Evolutionary conservation across 1,140 invertebrate species (phyloP).

Genomic region (Adelges cooleyi): DNA sequence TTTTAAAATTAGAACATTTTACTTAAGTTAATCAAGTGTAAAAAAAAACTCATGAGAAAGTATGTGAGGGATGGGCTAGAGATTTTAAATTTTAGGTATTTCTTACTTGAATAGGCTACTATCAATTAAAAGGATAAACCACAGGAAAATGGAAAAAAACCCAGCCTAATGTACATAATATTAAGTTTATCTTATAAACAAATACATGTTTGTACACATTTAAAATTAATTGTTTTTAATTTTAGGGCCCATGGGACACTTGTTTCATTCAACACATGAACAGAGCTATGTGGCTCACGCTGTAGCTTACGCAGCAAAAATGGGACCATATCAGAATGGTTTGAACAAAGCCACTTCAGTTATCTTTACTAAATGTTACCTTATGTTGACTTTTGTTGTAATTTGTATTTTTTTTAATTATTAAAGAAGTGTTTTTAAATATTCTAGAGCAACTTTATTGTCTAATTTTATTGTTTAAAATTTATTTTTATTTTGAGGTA

Average conservation of each 20-base stretch:
- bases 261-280: slow-evolving; percentile 81
- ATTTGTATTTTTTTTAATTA: background rate
- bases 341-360: background rate
- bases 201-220: no score
- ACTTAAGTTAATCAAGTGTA: no score
- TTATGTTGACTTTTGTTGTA: background rate
- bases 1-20: no score
- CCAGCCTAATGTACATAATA: background rate
- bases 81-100: no score
- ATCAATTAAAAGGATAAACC: no score
- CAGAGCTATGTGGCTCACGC: slow-evolving; percentile 84
- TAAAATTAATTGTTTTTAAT: slow-evolving; percentile 33
- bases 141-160: background rate
- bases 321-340: slow-evolving; percentile 44
- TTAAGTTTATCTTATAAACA: slow-evolving; percentile 3
- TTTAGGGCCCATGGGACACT: slow-evolving; percentile 75
- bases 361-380: background rate
- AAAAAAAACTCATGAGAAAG: no score
- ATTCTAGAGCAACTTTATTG: slow-evolving; percentile 7
- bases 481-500: slow-evolving; percentile 18
- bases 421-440: background rate
- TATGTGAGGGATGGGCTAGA: no score
- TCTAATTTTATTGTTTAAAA: slow-evolving; percentile 15
- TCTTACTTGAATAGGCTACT: no score
- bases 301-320: slow-evolving; percentile 61